Evolutionary conservation across 2,888 invertebrate genomes (phyloP), one percentile per base, ranked within the genome.

Genomic region (Desoria tigrina): DNA sequence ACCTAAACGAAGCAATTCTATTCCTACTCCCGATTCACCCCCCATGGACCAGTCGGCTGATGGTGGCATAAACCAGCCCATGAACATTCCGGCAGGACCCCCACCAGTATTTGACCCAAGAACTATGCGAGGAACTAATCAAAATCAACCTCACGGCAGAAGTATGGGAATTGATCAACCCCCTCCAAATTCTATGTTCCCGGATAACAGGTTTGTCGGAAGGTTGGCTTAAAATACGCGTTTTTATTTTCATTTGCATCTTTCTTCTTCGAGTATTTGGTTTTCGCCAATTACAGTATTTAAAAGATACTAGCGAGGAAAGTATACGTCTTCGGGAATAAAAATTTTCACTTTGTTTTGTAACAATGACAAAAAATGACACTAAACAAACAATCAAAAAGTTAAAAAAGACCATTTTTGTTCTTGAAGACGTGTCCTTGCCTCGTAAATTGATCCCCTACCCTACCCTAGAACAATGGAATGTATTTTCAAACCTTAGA

Each of bases 161-260:
- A 55, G 61, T 24, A 18, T 58, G 23, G 42, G 51, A 32, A 32
- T 32, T 4, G 32, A 32, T 32, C 32, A 32, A 32, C 32, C 32
- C 32, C 6, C 32, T 11, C 6, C 45, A 23, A 45, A 45, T 24
- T 7, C 39, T 24, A 63, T 63, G 23, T 63, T 67, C 23, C 58
- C 61, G 7, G 67, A 67, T 61, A 67, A 63, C 63, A 67, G 67
- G 63, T 67, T 63, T 63, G 63, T 57, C 51, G 58, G 61, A 60
- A 61, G 59, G 51, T 60, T 64, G 42, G 26, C 16, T 21, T 55
- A 21, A 14, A 14, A 57, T 57, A 21, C 37, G 42, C 32, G 3
- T 57, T 57, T 11, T 57, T 27, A 24, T 55, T 57, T 23, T 57
- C n/a, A 7, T 32, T 55, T 55, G 23, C 24, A 42, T 23, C 14